Evolutionary conservation across 2,113 vertebrate genomes (phyloP).

Genomic region (Nycticorax nycticorax): DNA sequence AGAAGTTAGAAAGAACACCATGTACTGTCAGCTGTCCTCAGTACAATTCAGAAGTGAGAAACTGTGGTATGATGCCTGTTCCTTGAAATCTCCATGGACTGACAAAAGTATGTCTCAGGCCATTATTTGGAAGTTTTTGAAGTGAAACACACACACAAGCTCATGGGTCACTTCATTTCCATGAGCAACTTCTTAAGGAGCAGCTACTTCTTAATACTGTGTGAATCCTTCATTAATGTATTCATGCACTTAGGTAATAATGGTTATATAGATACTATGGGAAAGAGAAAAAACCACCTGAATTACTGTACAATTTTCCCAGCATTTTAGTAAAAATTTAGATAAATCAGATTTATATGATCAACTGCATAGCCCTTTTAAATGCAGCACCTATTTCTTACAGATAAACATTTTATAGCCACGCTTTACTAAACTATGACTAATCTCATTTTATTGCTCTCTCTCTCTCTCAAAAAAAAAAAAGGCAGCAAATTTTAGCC

Average conservation of each 20-base stretch:
- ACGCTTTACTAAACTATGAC: not conserved
- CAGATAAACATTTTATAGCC: not conserved
- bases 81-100: not conserved
- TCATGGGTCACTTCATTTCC: not conserved
- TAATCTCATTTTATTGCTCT: not conserved
- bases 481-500: not conserved
- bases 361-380: not conserved
- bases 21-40: not conserved
- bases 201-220: not conserved
- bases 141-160: not conserved
- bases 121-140: not conserved
- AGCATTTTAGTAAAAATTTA: not conserved
- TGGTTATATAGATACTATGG: not conserved
- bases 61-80: not conserved
- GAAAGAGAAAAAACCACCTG: not conserved
- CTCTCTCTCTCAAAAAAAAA: not conserved
- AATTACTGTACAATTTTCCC: not conserved
- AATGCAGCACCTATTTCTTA: not conserved
- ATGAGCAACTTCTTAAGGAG: not conserved
- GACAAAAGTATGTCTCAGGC: not conserved
- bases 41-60: not conserved
- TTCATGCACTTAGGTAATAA: not conserved
- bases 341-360: not conserved
- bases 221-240: not conserved
- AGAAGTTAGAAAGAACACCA: not conserved